A percentile compares a stretch with the other conserved stretches of the same genome.
These are phyloP conservation scores for Myripristis murdjan DNA, from an alignment of 2,797 vertebrate species.

Conservation along the genomic window DNA sequence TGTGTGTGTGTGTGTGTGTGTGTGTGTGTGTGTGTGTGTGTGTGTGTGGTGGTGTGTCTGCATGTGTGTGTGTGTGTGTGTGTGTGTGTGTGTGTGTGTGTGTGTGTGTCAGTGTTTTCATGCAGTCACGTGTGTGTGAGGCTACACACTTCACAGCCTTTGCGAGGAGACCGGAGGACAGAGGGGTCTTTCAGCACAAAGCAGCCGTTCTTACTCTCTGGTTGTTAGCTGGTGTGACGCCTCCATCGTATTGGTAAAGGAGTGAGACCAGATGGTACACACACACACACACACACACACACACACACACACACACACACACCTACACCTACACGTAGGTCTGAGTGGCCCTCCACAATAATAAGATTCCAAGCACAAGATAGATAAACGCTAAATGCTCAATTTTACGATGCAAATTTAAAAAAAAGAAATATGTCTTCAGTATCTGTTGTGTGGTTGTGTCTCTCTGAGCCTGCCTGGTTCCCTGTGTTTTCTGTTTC, in stretches of 20 bases:
- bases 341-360: neutral
- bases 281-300: slow-evolving; percentile 13
- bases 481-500: neutral
- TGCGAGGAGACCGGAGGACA: slow-evolving; percentile 18
- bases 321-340: neutral
- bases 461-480: neutral
- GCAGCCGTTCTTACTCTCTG: slow-evolving; percentile 10
- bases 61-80: neutral
- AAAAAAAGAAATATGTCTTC: neutral
- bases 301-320: slow-evolving; percentile 9
- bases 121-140: slow-evolving; percentile 30
- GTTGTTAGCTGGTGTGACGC: neutral
- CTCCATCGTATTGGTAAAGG: neutral
- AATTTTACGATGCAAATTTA: neutral
- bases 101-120: slow-evolving; percentile 38
- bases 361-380: neutral
- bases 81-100: slow-evolving; percentile 1
- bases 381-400: too few relatives aligned
- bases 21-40: slow-evolving; percentile 5
- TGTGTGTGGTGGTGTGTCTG: too few relatives aligned
- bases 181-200: slow-evolving; percentile 23
- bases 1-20: slow-evolving; percentile 34
- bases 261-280: neutral
- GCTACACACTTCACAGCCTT: slow-evolving; percentile 33
- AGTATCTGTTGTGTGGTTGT: neutral